These are phyloP conservation scores for Tylochromis polylepis DNA, from an alignment of 2,113 vertebrate species.

Conservation along the genomic window DNA sequence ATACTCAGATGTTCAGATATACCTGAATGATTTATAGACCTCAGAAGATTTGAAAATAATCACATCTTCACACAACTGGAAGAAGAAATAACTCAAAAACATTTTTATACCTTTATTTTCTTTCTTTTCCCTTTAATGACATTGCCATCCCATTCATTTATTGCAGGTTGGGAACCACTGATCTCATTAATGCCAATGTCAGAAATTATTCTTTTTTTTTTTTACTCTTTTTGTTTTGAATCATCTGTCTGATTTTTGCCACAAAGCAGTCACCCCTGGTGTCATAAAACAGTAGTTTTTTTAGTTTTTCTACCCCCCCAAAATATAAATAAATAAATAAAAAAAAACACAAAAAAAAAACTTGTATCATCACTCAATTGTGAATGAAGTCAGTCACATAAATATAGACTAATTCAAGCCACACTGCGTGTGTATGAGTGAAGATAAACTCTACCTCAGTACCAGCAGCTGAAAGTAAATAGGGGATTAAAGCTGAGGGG, in stretches of 20 bases:
- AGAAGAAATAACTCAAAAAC: background rate
- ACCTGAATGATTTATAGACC: background rate
- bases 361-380: background rate
- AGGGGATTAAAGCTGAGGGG: constrained; percentile 35
- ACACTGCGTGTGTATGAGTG: background rate
- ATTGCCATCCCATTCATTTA: background rate
- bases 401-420: background rate
- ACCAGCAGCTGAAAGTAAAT: constrained; percentile 29
- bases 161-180: background rate
- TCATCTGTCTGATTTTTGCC: background rate
- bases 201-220: background rate
- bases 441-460: constrained; percentile 20
- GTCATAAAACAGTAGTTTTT: background rate
- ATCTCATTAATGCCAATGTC: background rate
- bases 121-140: background rate
- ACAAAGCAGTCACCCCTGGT: background rate
- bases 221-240: too few species aligned
- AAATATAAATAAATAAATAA: background rate
- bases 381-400: constrained; percentile 17
- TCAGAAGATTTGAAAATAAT: background rate
- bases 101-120: background rate
- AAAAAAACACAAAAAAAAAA: background rate
- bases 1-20: background rate
- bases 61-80: background rate
- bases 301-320: background rate